Percentiles rank a stretch among this genome's conserved stretches.
These are phyloP conservation scores for Cebus imitator DNA, from an alignment of 2,113 vertebrate genomes.

Conservation along the genomic window DNA sequence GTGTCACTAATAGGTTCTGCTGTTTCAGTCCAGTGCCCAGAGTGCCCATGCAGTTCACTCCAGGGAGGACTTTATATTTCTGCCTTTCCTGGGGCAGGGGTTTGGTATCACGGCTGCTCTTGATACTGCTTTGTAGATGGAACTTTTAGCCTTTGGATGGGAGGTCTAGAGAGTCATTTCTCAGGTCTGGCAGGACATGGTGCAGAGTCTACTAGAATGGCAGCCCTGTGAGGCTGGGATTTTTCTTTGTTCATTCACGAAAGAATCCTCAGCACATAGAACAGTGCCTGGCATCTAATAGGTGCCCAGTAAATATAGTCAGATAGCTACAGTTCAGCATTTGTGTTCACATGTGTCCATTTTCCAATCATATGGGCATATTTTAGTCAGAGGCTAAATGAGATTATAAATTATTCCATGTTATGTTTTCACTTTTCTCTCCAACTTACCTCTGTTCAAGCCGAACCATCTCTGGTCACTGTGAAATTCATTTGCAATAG, in stretches of 20 bases:
- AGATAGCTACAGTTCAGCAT: neutral
- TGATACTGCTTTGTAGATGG: neutral
- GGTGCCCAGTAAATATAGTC: too few relatives aligned
- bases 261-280: neutral
- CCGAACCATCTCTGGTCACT: neutral
- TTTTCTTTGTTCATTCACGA: neutral
- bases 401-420: neutral
- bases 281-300: neutral
- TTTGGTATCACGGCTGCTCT: neutral
- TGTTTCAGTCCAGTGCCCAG: neutral
- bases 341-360: neutral
- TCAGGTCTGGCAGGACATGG: neutral
- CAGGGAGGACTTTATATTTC: neutral
- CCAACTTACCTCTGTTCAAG: neutral
- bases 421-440: neutral
- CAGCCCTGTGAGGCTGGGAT: neutral
- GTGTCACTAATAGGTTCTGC: neutral
- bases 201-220: neutral
- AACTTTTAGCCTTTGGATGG: neutral
- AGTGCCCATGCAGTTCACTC: neutral
- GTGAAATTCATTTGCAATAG: neutral
- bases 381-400: neutral
- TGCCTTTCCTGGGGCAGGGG: neutral
- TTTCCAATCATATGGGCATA: neutral
- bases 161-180: neutral